Conservation (phyloP, 2,113 vertebrate genomes). For the Phycodurus eques region DNA sequence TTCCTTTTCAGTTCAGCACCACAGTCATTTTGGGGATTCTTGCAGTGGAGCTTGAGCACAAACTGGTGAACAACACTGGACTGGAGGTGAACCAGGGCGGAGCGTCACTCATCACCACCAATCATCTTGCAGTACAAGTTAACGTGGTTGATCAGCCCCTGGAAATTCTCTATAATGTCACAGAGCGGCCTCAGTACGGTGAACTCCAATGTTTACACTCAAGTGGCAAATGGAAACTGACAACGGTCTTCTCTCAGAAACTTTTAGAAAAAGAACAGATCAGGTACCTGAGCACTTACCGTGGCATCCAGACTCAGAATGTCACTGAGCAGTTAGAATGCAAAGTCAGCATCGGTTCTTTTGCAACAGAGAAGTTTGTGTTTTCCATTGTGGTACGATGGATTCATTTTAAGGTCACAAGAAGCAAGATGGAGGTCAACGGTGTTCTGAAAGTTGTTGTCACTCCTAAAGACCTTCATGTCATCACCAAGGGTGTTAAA, state of each 20-base stretch:
- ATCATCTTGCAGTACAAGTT: constrained; percentile 77
- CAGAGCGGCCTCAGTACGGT: constrained; percentile 73
- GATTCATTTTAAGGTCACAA: constrained; percentile 78
- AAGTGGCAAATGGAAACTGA: constrained; percentile 75
- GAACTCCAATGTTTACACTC: constrained; percentile 76
- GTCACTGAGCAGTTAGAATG: constrained; percentile 79
- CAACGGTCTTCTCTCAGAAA: constrained; percentile 75
- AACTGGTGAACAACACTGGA: constrained; percentile 75
- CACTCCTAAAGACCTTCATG: constrained; percentile 74
- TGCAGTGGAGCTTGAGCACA: constrained; percentile 76
- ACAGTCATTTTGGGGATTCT: constrained; percentile 79
- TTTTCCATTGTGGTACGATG: constrained; percentile 75
- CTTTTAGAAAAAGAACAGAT: constrained; percentile 73
- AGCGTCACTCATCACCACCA: constrained; percentile 65
- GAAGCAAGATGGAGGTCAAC: constrained; percentile 73
- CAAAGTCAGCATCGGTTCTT: constrained; percentile 71
- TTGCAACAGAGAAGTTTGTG: constrained; percentile 61
- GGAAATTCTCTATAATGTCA: constrained; percentile 75
- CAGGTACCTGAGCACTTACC: constrained; percentile 77
- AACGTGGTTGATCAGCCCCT: constrained; percentile 66
- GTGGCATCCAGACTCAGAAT: constrained; percentile 70
- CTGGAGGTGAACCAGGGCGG: constrained; percentile 77
- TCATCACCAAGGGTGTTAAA: constrained; percentile 66
- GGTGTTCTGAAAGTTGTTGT: constrained; percentile 64
- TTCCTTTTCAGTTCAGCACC: constrained; percentile 73